Percentiles rank a stretch among this genome's conserved stretches.
Evolutionary conservation across 2,797 vertebrate genomes (phyloP).

Genomic region (Enteromius paludinosus): DNA sequence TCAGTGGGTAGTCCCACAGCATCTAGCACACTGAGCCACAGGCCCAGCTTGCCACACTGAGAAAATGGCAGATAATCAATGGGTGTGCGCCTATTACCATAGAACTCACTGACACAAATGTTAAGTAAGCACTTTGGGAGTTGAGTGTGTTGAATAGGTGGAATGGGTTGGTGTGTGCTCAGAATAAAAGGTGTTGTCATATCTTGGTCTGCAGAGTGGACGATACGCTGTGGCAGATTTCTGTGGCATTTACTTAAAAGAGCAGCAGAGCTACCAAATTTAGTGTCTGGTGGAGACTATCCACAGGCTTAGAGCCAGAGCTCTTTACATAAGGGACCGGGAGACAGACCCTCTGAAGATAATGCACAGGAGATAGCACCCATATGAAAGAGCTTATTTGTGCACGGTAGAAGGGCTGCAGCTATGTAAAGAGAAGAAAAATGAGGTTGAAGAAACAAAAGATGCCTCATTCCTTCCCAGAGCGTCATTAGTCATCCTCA

Average conservation of each 20-base stretch:
- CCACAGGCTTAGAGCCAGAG: conserved; percentile 40
- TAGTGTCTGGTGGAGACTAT: conserved; percentile 53
- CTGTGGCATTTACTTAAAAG: conserved; percentile 63
- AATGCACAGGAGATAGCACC: conserved; percentile 22
- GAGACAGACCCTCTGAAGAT: conserved; percentile 38
- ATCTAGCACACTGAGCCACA: conserved; percentile 52
- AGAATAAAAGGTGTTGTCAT: conserved; percentile 59
- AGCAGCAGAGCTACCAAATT: conserved; percentile 51
- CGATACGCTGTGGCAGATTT: conserved; percentile 50
- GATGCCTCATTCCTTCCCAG: conserved; percentile 34
- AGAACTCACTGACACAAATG: conserved; percentile 70
- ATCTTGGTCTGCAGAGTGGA: conserved; percentile 50
- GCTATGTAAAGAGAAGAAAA: conserved; percentile 39
- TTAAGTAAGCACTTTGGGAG: conserved; percentile 70
- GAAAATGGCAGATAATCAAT: conserved; percentile 78
- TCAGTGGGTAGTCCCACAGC: conserved; percentile 47
- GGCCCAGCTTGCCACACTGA: conserved; percentile 65
- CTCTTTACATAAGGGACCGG: conserved; percentile 40
- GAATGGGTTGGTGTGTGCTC: conserved; percentile 49
- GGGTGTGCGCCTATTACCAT: conserved; percentile 67
- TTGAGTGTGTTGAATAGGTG: conserved; percentile 57
- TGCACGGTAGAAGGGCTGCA: conserved; percentile 17
- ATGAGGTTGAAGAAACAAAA: conserved; percentile 36
- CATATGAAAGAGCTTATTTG: conserved; percentile 29
- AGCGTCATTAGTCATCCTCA: conserved; percentile 30